phyloP scores from a whole-genome alignment of 2,797 vertebrate genomes.

The Pseudomugil gertrudae region DNA sequence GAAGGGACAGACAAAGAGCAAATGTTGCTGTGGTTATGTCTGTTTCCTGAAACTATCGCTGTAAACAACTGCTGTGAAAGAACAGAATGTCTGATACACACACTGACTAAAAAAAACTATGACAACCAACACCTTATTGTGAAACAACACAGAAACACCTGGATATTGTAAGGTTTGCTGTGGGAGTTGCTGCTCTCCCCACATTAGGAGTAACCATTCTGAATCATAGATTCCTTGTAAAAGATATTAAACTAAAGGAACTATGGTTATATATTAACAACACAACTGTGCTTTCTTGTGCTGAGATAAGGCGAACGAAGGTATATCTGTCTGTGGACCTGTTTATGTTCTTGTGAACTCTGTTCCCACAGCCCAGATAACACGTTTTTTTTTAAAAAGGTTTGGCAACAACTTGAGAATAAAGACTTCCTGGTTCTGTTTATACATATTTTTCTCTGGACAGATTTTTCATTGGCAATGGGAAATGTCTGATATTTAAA shows the following conservation, averaged over 20 bases:
- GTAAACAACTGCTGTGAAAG: neutral
- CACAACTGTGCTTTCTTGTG: constrained; percentile 47
- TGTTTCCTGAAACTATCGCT: constrained; percentile 28
- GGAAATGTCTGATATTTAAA: constrained; percentile 16
- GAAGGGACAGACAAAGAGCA: constrained; percentile 6
- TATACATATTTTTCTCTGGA: constrained; percentile 10
- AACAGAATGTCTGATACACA: neutral
- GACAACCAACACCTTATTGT: neutral
- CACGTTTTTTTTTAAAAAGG: constrained; percentile 1
- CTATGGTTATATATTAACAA: constrained; percentile 64
- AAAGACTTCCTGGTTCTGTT: constrained; percentile 38
- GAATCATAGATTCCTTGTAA: constrained; percentile 54
- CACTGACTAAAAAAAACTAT: neutral
- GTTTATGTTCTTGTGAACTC: constrained; percentile 14
- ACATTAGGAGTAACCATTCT: constrained; percentile 31
- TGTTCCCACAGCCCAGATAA: constrained; percentile 27
- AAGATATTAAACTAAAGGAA: constrained; percentile 50
- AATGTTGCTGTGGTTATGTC: constrained; percentile 30
- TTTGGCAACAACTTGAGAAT: constrained; percentile 37
- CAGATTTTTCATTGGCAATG: constrained; percentile 13
- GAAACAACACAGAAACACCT: constrained; percentile 9
- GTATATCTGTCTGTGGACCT: constrained; percentile 27
- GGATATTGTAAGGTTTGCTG: constrained; percentile 18
- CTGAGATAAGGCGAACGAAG: constrained; percentile 46
- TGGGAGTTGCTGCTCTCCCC: constrained; percentile 19